Evolutionary conservation across 2,113 vertebrate species (phyloP), one percentile per base, ranked within the genome.

Genomic region (Otocyon megalotis): DNA sequence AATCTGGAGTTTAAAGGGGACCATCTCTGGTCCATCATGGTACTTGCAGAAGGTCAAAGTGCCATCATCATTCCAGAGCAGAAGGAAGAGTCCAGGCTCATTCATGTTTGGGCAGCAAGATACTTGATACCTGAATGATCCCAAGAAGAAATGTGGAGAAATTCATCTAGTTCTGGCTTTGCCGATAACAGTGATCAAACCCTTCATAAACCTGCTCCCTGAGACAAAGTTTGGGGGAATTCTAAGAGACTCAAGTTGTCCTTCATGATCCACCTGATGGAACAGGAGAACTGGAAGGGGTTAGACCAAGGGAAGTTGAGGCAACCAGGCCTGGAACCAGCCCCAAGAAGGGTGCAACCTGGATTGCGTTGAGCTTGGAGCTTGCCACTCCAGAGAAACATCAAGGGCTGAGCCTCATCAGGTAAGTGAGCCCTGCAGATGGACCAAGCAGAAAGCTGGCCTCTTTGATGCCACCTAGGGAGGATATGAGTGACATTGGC

Each of bases 51-150:
- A 62, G 9, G 24, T 50, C 2, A 5, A 63, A 50, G 16, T 11
- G 11, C 14, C 1, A 0, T 1, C 1, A 0, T 1, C 0, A 28
- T 37, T 30, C 9, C 16, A 35, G 53, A 62, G 19, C 20, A 72
- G 7, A 24, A 35, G 9, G 11, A 6, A 67, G 72, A 6, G 2
- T 5, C 12, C 20, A 16, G 2, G 2, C n/a, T 16, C 24, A 15
- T 14, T 62, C 1, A 1, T 10, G 19, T 9, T 7, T 4, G 35
- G 30, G 16, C 48, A 84, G 71, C 15, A 63, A 32, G 8, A 19
- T 28, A 6, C 24, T 24, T 19, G 80, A 13, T 9, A 35, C 22
- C 37, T 37, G 60, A 35, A 22, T 12, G 24, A 24, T 4, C 19
- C 89, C 37, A 58, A 6, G 48, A n/a, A 56, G 92, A 63, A 48